A percentile compares a stretch with the other conserved stretches of the same genome.
Conservation (phyloP, 2,888 invertebrate genomes). For the Arctia plantaginis region DNA sequence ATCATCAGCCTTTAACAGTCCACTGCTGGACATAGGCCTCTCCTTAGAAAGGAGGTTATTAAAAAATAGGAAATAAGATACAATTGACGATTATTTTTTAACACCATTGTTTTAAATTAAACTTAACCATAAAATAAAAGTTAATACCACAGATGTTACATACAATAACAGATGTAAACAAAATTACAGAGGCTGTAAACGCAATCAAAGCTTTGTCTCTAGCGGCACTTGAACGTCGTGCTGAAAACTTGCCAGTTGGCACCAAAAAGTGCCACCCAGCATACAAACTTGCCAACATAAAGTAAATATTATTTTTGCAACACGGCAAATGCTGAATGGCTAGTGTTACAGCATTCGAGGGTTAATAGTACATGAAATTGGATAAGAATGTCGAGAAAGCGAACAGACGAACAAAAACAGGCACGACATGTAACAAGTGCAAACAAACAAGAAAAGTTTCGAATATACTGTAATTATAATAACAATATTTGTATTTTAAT, state of each 20-base stretch:
- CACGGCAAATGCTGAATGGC: not conserved
- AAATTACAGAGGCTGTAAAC: constrained; percentile 33
- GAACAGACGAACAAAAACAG: not conserved
- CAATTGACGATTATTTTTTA: not conserved
- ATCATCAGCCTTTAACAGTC: no score
- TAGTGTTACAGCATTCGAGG: not conserved
- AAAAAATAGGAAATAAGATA: not conserved
- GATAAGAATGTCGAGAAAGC: not conserved
- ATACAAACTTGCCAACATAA: constrained; percentile 39
- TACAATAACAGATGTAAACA: constrained; percentile 12
- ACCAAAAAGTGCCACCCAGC: constrained; percentile 48
- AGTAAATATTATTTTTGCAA: constrained; percentile 46
- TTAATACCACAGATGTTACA: not conserved
- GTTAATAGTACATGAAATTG: not conserved
- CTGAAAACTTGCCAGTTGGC: constrained; percentile 60
- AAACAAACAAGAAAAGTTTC: not conserved
- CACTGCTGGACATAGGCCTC: no score
- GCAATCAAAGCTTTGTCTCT: constrained; percentile 41
- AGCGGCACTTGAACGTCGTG: constrained; percentile 31
- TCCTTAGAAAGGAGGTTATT: no score
- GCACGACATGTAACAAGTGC: not conserved
- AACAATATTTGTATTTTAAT: no score
- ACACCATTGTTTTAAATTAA: no score
- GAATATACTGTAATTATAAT: not conserved
- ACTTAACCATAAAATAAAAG: not conserved